phyloP scores from a whole-genome alignment of 2,113 vertebrate genomes.

The Pituophis catenifer region DNA sequence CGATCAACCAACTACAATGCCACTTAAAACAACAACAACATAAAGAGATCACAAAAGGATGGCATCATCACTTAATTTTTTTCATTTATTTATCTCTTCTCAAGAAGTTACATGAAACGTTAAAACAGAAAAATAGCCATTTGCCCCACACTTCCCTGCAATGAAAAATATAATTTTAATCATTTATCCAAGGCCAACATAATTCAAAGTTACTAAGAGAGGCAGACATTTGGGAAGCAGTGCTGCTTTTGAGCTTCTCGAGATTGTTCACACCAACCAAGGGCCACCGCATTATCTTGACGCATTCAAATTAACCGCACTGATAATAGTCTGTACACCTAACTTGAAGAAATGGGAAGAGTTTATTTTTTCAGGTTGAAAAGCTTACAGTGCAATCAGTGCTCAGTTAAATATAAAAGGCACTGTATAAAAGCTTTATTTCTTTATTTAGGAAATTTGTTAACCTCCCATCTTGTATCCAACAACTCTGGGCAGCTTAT shows the following conservation, averaged over 20 bases:
- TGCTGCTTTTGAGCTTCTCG: not conserved
- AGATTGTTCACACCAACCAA: not conserved
- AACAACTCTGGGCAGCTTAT: not conserved
- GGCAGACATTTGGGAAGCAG: not conserved
- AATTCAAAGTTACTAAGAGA: not conserved
- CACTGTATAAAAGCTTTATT: not conserved
- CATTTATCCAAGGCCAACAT: not conserved
- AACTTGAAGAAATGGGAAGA: not conserved
- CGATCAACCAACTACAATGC: not conserved
- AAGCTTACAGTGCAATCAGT: not conserved
- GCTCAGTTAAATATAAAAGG: not conserved
- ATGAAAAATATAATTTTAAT: not conserved
- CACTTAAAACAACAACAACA: not conserved
- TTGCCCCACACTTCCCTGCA: not conserved
- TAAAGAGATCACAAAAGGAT: not conserved
- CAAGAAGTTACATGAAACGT: not conserved
- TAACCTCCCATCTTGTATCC: not conserved
- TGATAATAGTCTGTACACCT: not conserved
- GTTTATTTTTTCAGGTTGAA: not conserved
- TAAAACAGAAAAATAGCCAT: not conserved
- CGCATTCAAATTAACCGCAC: not conserved
- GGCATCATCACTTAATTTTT: not conserved
- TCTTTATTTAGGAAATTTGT: not conserved
- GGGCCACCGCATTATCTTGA: not conserved
- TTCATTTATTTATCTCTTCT: not conserved